phyloP scores from a whole-genome alignment of 30 jellyfish, hydroid and myxozoan species.

The Turritopsis rubra region DNA sequence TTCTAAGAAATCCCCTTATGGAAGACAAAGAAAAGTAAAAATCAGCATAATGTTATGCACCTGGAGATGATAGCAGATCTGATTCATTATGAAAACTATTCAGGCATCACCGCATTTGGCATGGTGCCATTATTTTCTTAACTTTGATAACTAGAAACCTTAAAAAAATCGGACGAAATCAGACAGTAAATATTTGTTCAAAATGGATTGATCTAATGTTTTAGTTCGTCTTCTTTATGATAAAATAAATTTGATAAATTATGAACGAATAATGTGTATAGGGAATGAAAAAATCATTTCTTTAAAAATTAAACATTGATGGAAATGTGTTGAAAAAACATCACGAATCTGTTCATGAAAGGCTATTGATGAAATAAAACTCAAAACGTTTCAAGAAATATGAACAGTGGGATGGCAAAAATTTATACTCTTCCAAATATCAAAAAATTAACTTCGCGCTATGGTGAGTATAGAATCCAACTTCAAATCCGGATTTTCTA shows the following conservation, averaged over 20 bases:
- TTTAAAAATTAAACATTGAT: background rate
- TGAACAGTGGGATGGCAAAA: background rate
- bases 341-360: background rate
- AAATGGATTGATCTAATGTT: background rate
- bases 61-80: no score
- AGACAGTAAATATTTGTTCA: no score
- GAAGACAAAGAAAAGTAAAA: no score
- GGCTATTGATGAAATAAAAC: background rate
- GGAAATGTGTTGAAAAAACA: background rate
- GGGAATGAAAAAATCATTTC: background rate
- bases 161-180: no score
- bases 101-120: no score
- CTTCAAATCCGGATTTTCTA: background rate
- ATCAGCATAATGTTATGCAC: no score
- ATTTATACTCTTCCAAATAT: background rate
- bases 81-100: no score
- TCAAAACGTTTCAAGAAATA: background rate
- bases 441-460: background rate
- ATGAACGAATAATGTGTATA: background rate
- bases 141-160: no score
- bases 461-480: background rate
- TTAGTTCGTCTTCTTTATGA: background rate
- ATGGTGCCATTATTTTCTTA: no score
- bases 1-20: no score
- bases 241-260: no score